Conservation (phyloP, 2,113 vertebrate species). For the Corvus cornix region DNA sequence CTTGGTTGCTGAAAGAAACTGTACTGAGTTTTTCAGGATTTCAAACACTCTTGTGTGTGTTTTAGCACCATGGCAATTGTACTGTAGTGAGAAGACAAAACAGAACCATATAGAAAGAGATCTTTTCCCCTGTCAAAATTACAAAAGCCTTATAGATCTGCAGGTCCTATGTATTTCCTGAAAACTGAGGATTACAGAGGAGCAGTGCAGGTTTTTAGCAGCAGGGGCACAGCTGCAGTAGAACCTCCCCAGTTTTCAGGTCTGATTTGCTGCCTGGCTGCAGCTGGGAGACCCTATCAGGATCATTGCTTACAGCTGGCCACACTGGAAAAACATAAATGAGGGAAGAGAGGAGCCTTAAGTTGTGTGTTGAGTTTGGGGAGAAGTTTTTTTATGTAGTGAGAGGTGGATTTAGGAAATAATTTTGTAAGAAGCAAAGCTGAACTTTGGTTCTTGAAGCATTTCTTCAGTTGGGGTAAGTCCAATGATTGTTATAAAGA, state of each 20-base stretch:
- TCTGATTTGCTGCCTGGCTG: not conserved
- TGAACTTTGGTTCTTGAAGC: fast-evolving
- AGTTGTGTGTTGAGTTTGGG: fast-evolving
- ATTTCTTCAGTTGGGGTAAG: not conserved
- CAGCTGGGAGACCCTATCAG: not conserved
- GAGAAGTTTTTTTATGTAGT: not conserved
- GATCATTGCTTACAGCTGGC: not conserved
- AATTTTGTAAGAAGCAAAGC: fast-evolving
- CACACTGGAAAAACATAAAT: fast-evolving
- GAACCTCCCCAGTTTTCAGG: not conserved
- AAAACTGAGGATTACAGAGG: fast-evolving
- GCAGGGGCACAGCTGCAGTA: not conserved
- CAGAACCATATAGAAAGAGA: not conserved
- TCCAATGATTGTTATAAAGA: fast-evolving
- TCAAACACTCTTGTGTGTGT: not conserved
- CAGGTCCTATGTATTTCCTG: fast-evolving
- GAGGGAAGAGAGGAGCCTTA: not conserved
- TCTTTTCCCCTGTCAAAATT: fast-evolving
- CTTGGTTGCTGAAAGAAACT: not conserved
- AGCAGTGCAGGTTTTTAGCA: not conserved
- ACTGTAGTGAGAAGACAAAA: not conserved
- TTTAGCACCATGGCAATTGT: not conserved
- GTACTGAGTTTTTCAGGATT: not conserved
- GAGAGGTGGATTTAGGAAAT: fast-evolving
- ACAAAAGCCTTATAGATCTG: fast-evolving